These are phyloP conservation scores for Salminus brasiliensis DNA, from an alignment of 2,113 vertebrate species.

Conservation along the genomic window DNA sequence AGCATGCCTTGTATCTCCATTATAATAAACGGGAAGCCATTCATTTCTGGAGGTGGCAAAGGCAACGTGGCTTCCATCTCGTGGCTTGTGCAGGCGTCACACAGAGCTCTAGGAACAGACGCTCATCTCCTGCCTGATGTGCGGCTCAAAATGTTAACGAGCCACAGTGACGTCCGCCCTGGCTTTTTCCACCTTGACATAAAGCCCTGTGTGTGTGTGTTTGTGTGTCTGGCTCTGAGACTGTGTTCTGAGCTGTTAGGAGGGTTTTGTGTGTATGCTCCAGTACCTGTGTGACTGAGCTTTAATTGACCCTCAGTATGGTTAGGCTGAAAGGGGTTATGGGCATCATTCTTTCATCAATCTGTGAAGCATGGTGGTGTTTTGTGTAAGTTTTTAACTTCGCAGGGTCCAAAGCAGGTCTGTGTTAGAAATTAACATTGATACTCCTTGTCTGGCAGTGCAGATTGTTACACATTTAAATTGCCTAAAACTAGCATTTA, in stretches of 20 bases:
- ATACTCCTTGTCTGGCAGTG: neutral
- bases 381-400: neutral
- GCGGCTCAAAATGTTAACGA: constrained; percentile 44
- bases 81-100: constrained; percentile 22
- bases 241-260: neutral
- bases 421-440: neutral
- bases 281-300: neutral
- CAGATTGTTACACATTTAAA: neutral
- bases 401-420: neutral
- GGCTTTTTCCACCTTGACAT: constrained; percentile 4
- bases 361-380: neutral
- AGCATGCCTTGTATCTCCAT: neutral
- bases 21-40: neutral
- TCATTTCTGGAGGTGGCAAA: neutral
- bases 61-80: neutral
- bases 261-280: neutral
- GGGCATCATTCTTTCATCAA: neutral
- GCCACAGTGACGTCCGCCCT: constrained; percentile 38
- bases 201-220: neutral
- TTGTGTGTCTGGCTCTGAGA: neutral
- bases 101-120: constrained; percentile 15
- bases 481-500: neutral
- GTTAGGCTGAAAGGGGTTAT: neutral
- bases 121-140: constrained; percentile 5
- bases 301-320: neutral